phyloP scores from a whole-genome alignment of 2,113 vertebrate genomes.

The Orthonyx spaldingii region DNA sequence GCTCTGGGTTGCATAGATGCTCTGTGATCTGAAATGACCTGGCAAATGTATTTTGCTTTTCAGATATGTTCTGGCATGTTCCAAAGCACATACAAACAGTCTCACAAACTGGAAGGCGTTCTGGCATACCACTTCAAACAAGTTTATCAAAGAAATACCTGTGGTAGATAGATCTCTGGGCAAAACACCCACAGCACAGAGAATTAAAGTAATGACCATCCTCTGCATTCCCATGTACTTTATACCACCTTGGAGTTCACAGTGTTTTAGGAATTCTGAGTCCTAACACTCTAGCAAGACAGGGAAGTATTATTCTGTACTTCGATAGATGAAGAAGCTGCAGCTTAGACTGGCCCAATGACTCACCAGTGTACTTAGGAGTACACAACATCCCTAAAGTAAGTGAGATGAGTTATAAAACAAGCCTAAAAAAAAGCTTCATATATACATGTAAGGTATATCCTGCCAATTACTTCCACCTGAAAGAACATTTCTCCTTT shows the following conservation, averaged over 20 bases:
- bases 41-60: constrained; percentile 11
- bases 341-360: background rate
- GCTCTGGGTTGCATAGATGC: background rate
- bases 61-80: constrained; percentile 24
- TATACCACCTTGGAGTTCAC: background rate
- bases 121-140: constrained; percentile 21
- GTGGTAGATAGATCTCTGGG: constrained; percentile 5
- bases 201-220: background rate
- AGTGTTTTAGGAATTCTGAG: background rate
- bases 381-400: background rate
- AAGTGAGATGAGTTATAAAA: background rate
- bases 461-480: background rate
- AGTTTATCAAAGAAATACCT: constrained; percentile 45
- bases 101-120: background rate
- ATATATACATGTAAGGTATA: background rate
- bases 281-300: background rate
- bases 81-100: background rate
- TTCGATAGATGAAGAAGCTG: background rate
- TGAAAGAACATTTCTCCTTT: background rate
- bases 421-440: background rate
- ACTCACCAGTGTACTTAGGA: background rate
- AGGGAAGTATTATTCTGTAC: background rate
- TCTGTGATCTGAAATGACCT: constrained; percentile 22
- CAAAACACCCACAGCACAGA: background rate
- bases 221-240: background rate